Evolutionary conservation across 1,140 invertebrate species (phyloP), one percentile per base, ranked within the genome.

Genomic region (Drosophila arizonae): DNA sequence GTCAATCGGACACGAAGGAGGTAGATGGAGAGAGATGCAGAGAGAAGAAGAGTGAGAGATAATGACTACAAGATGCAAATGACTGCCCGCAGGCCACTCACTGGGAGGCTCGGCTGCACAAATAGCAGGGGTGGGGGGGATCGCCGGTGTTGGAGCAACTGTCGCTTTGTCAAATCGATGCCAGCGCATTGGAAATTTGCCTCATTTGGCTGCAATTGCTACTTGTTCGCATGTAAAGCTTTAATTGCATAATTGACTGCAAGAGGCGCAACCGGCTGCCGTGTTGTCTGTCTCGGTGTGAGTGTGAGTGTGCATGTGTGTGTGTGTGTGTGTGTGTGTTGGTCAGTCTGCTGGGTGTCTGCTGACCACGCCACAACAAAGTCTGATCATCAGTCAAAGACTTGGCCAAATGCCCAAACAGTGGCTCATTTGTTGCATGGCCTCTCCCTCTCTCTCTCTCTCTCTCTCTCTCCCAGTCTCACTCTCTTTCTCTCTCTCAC

Each of bases 171-270:
- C 82, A 81, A 81, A 54, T 76, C 58, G 74, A 52, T 48, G 66
- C 48, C 77, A 54, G 72, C 69, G 51, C 46, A 77, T 70, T 70
- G 76, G 82, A 82, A 88, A 88, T 78, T 76, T 75, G 76, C 79
- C 69, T 87, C 84, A 82, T 87, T 88, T 88, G 84, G 65, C 30
- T 51, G 57, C 76, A 68, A 77, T 79, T 73, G 82, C 73, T 77
- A 71, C 84, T 88, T 82, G 79, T 79, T 82, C 65, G 72, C 58
- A 73, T 76, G 76, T 69, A 69, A 82, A 74, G 48, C 76, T 73
- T 79, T 88, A 87, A 87, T 87, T 87, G 79, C 82, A 87, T 88
- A 87, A 87, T 87, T 87, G 81, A 87, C 81, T 81, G 73, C 81
- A 84, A 80, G 65, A 85, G 77, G 80, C 68, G 81, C 71, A 72